Percentiles rank a stretch among this genome's conserved stretches.
phyloP scores from a whole-genome alignment of 2,888 invertebrate species.

The Mimumesa dahlbomi region DNA sequence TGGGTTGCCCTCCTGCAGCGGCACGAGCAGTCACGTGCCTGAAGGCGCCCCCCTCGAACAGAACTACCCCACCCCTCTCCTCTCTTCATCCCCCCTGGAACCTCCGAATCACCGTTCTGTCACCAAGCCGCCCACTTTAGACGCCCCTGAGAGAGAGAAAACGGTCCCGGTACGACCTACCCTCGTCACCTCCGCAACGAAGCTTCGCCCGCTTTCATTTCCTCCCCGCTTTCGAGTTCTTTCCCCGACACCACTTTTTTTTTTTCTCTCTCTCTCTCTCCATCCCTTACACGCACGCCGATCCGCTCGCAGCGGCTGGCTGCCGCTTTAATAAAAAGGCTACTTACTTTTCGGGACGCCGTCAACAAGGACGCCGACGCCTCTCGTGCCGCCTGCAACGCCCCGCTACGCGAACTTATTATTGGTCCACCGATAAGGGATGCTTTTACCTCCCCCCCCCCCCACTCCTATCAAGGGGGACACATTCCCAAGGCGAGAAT shows the following conservation, averaged over 20 bases:
- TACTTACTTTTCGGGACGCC: conserved; percentile 66
- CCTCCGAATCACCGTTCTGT: too few relatives aligned
- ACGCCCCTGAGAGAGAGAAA: conserved; percentile 59
- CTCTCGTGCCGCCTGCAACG: conserved; percentile 24
- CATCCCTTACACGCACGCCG: conserved; percentile 32
- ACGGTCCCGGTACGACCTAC: conserved; percentile 57
- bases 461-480: too few relatives aligned
- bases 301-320: conserved; percentile 17
- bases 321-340: conserved; percentile 71
- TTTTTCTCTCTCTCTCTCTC: conserved; percentile 12
- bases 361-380: conserved; percentile 45
- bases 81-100: conserved; percentile 56
- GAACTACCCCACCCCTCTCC: conserved; percentile 58
- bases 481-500: too few relatives aligned
- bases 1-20: conserved; percentile 64
- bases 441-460: too few relatives aligned
- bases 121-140: conserved; percentile 77
- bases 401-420: conserved; percentile 30
- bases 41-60: conserved; percentile 52
- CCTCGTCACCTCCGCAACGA: conserved; percentile 73
- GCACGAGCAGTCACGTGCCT: conserved; percentile 77
- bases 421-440: conserved; percentile 42
- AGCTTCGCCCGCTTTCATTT: conserved; percentile 66
- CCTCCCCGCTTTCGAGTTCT: conserved; percentile 29
- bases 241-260: conserved; percentile 13